These are phyloP conservation scores for Ciconia maguari DNA, from an alignment of 2,113 vertebrate species.

Conservation along the genomic window DNA sequence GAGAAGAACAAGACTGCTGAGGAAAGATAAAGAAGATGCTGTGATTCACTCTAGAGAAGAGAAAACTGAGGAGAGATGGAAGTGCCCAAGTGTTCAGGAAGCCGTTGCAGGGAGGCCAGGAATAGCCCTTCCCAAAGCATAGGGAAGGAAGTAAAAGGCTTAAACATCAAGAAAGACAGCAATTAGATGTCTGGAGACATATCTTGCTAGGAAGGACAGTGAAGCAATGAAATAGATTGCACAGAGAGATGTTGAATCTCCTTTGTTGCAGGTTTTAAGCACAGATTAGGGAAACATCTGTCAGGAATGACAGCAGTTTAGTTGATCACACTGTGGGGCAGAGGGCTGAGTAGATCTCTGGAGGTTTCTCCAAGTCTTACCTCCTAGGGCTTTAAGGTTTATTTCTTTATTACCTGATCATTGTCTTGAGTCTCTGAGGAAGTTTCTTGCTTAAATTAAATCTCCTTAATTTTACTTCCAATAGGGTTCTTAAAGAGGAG, in stretches of 20 bases:
- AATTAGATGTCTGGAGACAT: neutral
- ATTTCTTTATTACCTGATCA: constrained; percentile 14
- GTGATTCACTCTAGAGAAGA: neutral
- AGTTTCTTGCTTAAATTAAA: constrained; percentile 14
- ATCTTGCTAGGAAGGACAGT: neutral
- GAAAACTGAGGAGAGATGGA: neutral
- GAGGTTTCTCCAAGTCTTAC: neutral
- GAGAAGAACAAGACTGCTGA: neutral
- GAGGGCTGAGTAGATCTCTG: neutral
- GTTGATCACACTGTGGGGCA: neutral
- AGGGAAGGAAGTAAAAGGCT: neutral
- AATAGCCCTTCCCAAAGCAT: neutral
- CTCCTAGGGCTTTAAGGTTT: neutral
- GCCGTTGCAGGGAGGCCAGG: neutral
- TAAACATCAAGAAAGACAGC: neutral
- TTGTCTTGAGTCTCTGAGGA: neutral
- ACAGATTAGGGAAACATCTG: neutral
- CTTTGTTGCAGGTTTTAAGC: neutral
- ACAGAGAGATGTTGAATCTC: neutral
- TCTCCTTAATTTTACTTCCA: neutral
- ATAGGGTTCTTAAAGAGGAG: neutral
- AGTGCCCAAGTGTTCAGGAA: neutral
- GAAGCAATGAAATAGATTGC: neutral
- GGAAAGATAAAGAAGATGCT: neutral
- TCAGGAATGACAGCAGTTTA: neutral